Evolutionary conservation across 2,797 vertebrate species (phyloP).

Genomic region (Takifugu rubripes): DNA sequence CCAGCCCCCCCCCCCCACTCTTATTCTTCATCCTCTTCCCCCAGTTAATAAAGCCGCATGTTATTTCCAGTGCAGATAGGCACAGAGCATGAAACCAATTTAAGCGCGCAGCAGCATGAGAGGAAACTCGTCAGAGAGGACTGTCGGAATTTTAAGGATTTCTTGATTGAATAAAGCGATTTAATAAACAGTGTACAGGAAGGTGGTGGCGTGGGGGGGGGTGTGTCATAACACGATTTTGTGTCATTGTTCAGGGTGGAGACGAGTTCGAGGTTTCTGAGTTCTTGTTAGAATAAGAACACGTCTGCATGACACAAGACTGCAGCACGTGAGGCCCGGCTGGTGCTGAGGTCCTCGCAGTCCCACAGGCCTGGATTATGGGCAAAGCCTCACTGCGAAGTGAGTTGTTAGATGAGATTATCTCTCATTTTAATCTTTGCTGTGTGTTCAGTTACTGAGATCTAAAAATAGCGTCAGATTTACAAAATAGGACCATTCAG

Average conservation of each 20-base stretch:
- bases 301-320: background rate
- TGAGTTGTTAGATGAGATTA: constrained; percentile 42
- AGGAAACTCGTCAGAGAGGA: constrained; percentile 62
- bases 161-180: constrained; percentile 65
- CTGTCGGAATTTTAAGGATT: constrained; percentile 66
- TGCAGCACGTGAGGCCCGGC: constrained; percentile 4
- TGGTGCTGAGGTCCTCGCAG: constrained; percentile 6
- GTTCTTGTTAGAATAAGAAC: no score
- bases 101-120: constrained; percentile 63
- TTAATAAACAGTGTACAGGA: constrained; percentile 53
- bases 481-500: constrained; percentile 19
- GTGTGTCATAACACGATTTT: background rate
- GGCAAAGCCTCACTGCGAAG: constrained; percentile 33
- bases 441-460: constrained; percentile 36
- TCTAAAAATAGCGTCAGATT: constrained; percentile 34
- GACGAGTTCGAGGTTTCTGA: no score
- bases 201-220: background rate
- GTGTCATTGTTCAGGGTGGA: no score
- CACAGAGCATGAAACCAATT: constrained; percentile 72
- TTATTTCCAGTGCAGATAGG: constrained; percentile 71
- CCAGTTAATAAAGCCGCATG: constrained; percentile 65
- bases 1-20: no score
- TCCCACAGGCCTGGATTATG: constrained; percentile 42
- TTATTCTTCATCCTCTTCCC: constrained; percentile 8
- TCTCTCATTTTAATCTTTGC: constrained; percentile 43